A percentile compares a stretch with the other conserved stretches of the same genome.
Evolutionary conservation across 2,888 invertebrate genomes (phyloP).

Genomic region (Eupithecia centaureata): DNA sequence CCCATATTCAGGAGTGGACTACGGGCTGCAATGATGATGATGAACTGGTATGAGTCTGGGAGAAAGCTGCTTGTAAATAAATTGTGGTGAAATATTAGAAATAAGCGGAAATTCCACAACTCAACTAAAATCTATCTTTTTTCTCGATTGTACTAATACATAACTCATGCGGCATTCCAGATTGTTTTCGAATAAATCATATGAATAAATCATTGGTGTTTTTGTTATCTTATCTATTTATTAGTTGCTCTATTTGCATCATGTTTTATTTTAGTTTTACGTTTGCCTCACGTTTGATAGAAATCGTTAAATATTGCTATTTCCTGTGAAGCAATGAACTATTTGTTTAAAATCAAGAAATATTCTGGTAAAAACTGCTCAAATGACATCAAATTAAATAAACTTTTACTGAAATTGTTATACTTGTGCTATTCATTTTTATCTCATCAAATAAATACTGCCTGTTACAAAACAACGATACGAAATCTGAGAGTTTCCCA

Average conservation of each 20-base stretch:
- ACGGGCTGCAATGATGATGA: too few relatives aligned
- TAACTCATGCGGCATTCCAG: constrained; percentile 9
- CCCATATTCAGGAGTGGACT: too few relatives aligned
- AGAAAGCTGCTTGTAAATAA: neutral
- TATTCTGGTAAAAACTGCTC: too few relatives aligned
- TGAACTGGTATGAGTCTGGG: too few relatives aligned
- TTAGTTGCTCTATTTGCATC: neutral
- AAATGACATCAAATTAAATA: too few relatives aligned
- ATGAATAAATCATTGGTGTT: constrained; percentile 10
- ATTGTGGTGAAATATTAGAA: neutral
- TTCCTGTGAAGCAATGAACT: too few relatives aligned
- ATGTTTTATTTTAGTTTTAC: neutral
- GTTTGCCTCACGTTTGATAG: neutral
- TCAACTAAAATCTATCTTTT: neutral
- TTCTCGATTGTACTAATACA: neutral
- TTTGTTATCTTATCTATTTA: constrained; percentile 10
- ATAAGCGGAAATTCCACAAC: neutral
- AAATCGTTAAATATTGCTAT: too few relatives aligned
- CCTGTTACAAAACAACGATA: neutral
- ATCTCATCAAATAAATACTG: neutral
- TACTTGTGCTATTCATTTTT: neutral
- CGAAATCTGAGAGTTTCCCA: neutral
- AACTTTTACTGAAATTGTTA: neutral
- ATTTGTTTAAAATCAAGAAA: too few relatives aligned
- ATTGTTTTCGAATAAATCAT: constrained; percentile 12